A percentile compares a stretch with the other conserved stretches of the same genome.
These are phyloP conservation scores for Hypolimnas misippus DNA, from an alignment of 2,888 invertebrate species.

Conservation along the genomic window DNA sequence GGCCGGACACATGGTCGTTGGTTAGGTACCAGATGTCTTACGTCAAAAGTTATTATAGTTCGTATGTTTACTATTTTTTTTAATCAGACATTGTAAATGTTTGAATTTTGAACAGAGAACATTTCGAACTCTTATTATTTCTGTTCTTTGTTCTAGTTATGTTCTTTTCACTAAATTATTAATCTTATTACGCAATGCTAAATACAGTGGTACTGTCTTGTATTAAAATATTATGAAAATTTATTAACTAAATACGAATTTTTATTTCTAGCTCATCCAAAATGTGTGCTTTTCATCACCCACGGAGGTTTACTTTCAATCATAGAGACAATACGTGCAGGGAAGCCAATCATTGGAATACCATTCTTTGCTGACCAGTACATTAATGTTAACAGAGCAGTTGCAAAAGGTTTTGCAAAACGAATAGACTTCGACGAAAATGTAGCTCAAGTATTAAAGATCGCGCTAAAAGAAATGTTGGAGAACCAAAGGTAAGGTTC, in stretches of 20 bases:
- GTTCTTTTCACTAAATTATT: slow-evolving; percentile 4
- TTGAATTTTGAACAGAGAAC: too few species aligned
- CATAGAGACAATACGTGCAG: slow-evolving; percentile 56
- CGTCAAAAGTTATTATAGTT: too few species aligned
- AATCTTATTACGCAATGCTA: neutral
- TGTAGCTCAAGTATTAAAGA: slow-evolving; percentile 46
- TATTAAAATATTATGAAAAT: too few species aligned
- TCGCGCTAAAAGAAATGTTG: slow-evolving; percentile 49
- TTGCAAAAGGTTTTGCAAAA: slow-evolving; percentile 53
- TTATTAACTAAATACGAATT: neutral
- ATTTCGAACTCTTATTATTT: too few species aligned
- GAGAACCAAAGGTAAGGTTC: slow-evolving; percentile 47
- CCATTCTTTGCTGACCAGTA: slow-evolving; percentile 63
- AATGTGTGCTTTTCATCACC: slow-evolving; percentile 57
- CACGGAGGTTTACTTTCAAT: slow-evolving; percentile 62
- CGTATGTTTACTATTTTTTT: too few species aligned
- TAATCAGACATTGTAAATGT: too few species aligned
- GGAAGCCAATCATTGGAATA: slow-evolving; percentile 57
- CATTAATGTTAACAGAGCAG: slow-evolving; percentile 52
- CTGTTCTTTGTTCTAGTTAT: too few species aligned
- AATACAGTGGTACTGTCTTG: too few species aligned
- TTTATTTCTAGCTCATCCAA: slow-evolving; percentile 57
- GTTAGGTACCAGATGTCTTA: too few species aligned
- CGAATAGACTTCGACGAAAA: slow-evolving; percentile 50
- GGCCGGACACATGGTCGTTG: too few species aligned